Evolutionary conservation across 2,797 vertebrate species (phyloP), one percentile per base, ranked within the genome.

Genomic region (Jordanella pulchra): DNA sequence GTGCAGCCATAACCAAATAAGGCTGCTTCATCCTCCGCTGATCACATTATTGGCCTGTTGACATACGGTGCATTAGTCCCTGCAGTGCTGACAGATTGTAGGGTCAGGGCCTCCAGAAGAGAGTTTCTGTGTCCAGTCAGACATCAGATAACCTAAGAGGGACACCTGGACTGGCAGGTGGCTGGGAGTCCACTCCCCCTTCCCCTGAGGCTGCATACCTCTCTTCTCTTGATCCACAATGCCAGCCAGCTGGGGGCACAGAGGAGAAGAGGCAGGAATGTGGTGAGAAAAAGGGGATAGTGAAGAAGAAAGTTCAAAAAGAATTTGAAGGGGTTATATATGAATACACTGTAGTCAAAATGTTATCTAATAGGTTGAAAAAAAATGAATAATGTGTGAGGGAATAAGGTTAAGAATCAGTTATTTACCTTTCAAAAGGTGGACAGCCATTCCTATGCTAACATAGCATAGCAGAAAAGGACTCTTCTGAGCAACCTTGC

Each of bases 141-240:
- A 89, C 84, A 85, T 74, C 28, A 79, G 75, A 84, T 78, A 84
- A 86, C 85, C 83, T 78, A 71, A 80, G 81, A 87, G 76, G 87
- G 92, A 89, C 92, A 93, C 92, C 92, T 93, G 91, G 89, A 79
- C 81, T 77, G 81, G 89, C 91, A 93, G 92, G 92, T 93, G 91
- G 91, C 90, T 67, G n/a, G 66, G 79, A 44, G 77, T 89, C 80
- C 87, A 87, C 77, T 61, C 74, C 67, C 82, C 83, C 30, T 63
- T 87, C 89, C 89, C 84, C 69, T 68, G 87, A 86, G 89, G 87
- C 80, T 78, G 86, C 86, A 87, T 90, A 84, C 84, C 76, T 87
- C 65, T 84, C 74, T 76, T 72, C 65, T 81, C 27, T 1, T 73
- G 87, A 91, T 91, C 70, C 85, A 84, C 77, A 69, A 60, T 25